Evolutionary conservation across 2,888 invertebrate genomes (phyloP).

Genomic region (Apamea epomidion): DNA sequence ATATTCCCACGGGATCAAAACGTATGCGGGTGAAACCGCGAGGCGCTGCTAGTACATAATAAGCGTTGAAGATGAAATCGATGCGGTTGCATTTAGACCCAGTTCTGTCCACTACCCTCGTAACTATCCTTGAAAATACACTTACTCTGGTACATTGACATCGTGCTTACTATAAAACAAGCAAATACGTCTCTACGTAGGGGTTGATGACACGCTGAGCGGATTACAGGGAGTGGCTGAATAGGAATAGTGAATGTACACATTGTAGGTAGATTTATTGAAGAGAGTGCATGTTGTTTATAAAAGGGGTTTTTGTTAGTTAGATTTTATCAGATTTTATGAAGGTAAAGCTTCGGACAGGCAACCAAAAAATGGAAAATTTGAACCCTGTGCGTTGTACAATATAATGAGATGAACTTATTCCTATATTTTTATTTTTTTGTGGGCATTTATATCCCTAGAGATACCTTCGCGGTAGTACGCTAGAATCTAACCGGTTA

Average conservation of each 20-base stretch:
- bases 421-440: background rate
- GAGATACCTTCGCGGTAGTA: too few species aligned
- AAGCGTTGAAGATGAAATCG: background rate
- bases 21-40: too few species aligned
- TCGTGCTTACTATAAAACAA: slow-evolving; percentile 8
- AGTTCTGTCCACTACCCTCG: background rate
- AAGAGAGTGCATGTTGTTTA: background rate
- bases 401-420: background rate
- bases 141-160: background rate
- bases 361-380: background rate
- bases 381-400: background rate
- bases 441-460: background rate
- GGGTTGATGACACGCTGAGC: slow-evolving; percentile 52
- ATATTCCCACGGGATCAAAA: too few species aligned
- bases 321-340: background rate
- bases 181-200: slow-evolving; percentile 14
- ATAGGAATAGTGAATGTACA: slow-evolving; percentile 8
- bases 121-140: background rate
- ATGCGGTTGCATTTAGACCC: background rate
- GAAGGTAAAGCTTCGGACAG: too few species aligned
- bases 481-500: too few species aligned
- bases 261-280: slow-evolving; percentile 41
- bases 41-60: too few species aligned
- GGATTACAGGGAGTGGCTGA: slow-evolving; percentile 38
- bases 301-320: background rate